phyloP scores from a whole-genome alignment of 2,113 vertebrate genomes.

The Calonectris borealis region DNA sequence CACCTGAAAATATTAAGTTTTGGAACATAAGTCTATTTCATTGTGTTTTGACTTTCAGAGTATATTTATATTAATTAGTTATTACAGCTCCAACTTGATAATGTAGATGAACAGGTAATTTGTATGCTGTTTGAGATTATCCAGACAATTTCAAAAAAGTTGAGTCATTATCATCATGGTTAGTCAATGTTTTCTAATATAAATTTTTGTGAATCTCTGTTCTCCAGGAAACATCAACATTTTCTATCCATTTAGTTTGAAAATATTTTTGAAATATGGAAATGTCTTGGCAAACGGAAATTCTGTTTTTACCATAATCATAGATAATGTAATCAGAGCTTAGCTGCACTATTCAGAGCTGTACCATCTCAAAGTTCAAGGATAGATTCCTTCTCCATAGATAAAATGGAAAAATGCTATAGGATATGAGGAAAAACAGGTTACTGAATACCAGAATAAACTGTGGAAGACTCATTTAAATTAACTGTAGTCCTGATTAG shows the following conservation, averaged over 20 bases:
- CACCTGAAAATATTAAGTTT: not conserved
- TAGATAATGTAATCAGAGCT: not conserved
- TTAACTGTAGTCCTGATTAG: conserved; percentile 3
- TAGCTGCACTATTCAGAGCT: not conserved
- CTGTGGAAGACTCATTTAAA: not conserved
- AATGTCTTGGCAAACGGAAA: not conserved
- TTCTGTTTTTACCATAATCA: not conserved
- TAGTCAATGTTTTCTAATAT: conserved; percentile 1
- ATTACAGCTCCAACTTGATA: not conserved
- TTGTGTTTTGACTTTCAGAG: not conserved
- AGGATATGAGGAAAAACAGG: not conserved
- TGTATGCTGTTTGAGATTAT: not conserved
- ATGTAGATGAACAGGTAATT: not conserved
- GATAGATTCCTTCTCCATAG: not conserved
- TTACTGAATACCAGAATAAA: not conserved
- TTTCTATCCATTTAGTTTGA: not conserved
- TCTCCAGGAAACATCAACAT: not conserved
- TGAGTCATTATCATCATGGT: not conserved
- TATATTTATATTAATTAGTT: not conserved
- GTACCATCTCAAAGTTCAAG: not conserved
- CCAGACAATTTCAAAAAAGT: not conserved
- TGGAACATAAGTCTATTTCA: not conserved
- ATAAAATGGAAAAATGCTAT: not conserved
- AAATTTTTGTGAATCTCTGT: not conserved
- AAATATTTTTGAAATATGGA: conserved; percentile 7